These are phyloP conservation scores for Pteronura brasiliensis DNA, from an alignment of 2,113 vertebrate species.

Conservation along the genomic window DNA sequence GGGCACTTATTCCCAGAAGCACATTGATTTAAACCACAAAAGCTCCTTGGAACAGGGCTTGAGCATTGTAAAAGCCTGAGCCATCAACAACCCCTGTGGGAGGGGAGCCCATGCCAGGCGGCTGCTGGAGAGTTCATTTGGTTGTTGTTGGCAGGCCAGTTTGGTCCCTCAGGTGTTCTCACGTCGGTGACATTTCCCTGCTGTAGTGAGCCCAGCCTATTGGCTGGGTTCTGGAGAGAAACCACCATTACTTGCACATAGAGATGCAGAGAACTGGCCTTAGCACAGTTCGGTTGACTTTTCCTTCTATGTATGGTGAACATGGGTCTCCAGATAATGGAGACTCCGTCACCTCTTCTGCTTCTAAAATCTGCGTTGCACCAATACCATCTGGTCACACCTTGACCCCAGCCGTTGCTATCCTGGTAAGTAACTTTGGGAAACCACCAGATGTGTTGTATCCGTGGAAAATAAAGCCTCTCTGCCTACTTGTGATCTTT, in stretches of 20 bases:
- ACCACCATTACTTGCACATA: background rate
- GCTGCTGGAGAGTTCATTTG: background rate
- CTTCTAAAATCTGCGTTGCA: background rate
- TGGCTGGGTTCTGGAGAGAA: background rate
- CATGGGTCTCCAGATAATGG: background rate
- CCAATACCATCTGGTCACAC: background rate
- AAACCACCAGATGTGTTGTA: background rate
- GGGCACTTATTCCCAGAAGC: constrained; percentile 65
- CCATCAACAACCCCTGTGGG: constrained; percentile 46
- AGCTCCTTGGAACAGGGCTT: constrained; percentile 62
- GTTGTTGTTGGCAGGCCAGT: background rate
- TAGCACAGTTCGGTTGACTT: background rate
- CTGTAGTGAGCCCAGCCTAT: background rate
- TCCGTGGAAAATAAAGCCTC: background rate
- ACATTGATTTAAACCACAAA: constrained; percentile 74
- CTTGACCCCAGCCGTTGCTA: background rate
- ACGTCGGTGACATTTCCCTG: background rate
- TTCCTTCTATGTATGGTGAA: background rate
- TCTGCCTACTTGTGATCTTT: too few relatives aligned
- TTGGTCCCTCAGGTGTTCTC: constrained; percentile 9
- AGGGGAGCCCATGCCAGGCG: constrained; percentile 28
- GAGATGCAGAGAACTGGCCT: background rate
- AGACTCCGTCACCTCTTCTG: background rate
- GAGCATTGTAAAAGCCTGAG: constrained; percentile 51
- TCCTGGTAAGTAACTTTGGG: background rate